Conservation (phyloP, 2,888 invertebrate species). For the Monochamus alternatus region DNA sequence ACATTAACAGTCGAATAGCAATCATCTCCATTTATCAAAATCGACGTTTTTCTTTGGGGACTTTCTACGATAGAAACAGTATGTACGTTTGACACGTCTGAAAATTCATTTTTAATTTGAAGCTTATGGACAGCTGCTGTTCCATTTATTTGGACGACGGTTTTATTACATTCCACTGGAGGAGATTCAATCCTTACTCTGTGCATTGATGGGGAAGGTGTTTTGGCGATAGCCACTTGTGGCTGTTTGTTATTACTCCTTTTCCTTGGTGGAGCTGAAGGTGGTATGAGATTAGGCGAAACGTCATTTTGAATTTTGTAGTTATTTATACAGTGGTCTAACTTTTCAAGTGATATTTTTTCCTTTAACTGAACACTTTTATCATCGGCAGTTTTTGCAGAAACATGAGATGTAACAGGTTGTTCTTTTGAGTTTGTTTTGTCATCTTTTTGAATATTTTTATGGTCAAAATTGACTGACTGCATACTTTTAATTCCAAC, state of each 20-base stretch:
- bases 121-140: slow-evolving; percentile 72
- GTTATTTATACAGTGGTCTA: slow-evolving; percentile 42
- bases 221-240: slow-evolving; percentile 49
- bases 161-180: slow-evolving; percentile 60
- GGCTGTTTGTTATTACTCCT: slow-evolving; percentile 67
- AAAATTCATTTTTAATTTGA: slow-evolving; percentile 73
- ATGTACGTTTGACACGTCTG: slow-evolving; percentile 57
- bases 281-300: slow-evolving; percentile 55
- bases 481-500: not conserved
- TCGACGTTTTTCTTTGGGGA: slow-evolving; percentile 76
- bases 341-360: slow-evolving; percentile 40
- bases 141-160: slow-evolving; percentile 71
- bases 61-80: slow-evolving; percentile 64
- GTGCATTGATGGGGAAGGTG: slow-evolving; percentile 48
- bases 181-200: slow-evolving; percentile 53
- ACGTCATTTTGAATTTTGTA: slow-evolving; percentile 21
- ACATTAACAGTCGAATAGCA: slow-evolving; percentile 85
- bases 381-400: not conserved
- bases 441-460: too few species aligned
- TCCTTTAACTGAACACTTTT: slow-evolving; percentile 25
- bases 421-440: too few species aligned
- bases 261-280: slow-evolving; percentile 68
- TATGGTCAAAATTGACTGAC: too few species aligned
- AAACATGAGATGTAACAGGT: too few species aligned
- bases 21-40: slow-evolving; percentile 82